Base-by-base conservation (phyloP, 1,140 invertebrate species). In the Zophobas morio region DNA sequence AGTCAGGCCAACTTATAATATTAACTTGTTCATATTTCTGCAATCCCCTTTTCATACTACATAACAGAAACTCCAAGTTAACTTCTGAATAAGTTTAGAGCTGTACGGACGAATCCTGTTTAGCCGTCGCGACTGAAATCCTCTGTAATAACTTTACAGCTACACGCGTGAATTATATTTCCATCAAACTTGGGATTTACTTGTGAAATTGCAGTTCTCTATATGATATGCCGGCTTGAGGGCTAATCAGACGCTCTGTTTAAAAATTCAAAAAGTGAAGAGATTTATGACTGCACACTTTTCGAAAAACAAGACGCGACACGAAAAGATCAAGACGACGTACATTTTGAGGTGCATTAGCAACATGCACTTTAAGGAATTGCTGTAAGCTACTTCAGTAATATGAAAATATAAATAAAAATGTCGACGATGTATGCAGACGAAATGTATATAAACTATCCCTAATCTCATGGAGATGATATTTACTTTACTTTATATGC, bases 161-260 rank as follows among this genome's bases (percentile, higher is more conserved):
- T 78, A 75, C 51, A 78, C 72, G 72, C 72, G 77, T 78, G 77
- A 78, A 78, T 78, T 78, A 70, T 78, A 78, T 78, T 78, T 60
- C 77, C 63, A 75, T 75, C 72, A 78, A 78, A 74, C 72, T 78
- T 78, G 60, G 51, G 73, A 78, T 78, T 75, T 78, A 75, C 51
- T 75, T 75, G 72, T 49, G 72, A 74, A 78, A 78, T 75, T 70
- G 70, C 33, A 77, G 36, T 20, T 51, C 36, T 72, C 51, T 72
- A 33, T 72, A 47, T 47, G 1, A 66, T 66, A 8, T 42, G 33
- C 37, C 1, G 6, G 39, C 60, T 46, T 32, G 36, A 36, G 39
- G 32, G 36, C 34, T 3, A 37, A 42, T 39, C 2, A 66, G 60
- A 8, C n/a, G 36, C 3, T 36, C 35, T 35, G 4, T 66, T 66